Conservation (phyloP, 1,140 invertebrate species). For the Drosophila funebris region DNA sequence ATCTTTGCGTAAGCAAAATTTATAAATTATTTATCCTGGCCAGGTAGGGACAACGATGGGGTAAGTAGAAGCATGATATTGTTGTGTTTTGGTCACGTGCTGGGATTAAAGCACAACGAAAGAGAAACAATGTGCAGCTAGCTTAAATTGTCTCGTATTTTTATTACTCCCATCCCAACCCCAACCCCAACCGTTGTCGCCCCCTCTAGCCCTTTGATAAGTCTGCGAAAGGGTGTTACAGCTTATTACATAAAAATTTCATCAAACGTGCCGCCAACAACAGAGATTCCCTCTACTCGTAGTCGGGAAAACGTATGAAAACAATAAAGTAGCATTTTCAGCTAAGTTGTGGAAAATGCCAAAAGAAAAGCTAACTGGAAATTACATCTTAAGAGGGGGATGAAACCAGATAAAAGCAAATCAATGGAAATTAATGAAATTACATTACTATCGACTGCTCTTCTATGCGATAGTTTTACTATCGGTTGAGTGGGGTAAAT, state of each 20-base stretch:
- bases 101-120: slow-evolving; percentile 37
- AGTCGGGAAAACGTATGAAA: slow-evolving; percentile 31
- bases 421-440: background rate
- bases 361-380: slow-evolving; percentile 1
- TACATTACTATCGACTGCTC: too few relatives aligned
- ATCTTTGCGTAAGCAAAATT: slow-evolving; percentile 54
- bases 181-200: too few relatives aligned
- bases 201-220: background rate
- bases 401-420: background rate
- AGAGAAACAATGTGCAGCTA: background rate
- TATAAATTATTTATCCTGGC: slow-evolving; percentile 61
- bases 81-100: slow-evolving; percentile 19
- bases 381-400: background rate
- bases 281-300: background rate
- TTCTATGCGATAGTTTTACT: background rate
- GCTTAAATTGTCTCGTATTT: slow-evolving; percentile 68
- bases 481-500: too few relatives aligned
- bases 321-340: slow-evolving; percentile 34
- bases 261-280: slow-evolving; percentile 20
- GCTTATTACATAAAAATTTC: slow-evolving; percentile 49
- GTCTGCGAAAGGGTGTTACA: slow-evolving; percentile 31
- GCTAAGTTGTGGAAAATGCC: slow-evolving; percentile 1
- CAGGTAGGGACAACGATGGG: background rate
- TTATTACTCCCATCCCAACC: slow-evolving; percentile 34
- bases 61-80: background rate